phyloP scores from a whole-genome alignment of 2,113 vertebrate species.

The Hemibates koningsi region DNA sequence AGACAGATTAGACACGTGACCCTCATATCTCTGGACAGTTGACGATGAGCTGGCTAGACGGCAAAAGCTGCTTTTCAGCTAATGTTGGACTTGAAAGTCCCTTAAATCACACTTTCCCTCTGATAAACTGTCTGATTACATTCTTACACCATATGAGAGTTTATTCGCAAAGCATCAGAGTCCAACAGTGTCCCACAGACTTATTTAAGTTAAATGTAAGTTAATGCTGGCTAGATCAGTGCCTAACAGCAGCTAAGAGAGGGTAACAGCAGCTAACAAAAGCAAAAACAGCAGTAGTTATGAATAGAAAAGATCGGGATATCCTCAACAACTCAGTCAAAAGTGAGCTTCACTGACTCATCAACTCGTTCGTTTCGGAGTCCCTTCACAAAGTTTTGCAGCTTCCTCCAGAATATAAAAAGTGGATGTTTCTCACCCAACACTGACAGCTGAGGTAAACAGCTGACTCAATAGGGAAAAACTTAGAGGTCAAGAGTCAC shows the following conservation, averaged over 20 bases:
- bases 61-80: background rate
- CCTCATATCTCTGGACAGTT: background rate
- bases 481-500: background rate
- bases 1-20: background rate
- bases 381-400: background rate
- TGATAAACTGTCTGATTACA: background rate
- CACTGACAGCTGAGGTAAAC: background rate
- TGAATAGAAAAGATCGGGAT: background rate
- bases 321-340: background rate
- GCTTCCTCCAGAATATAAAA: background rate
- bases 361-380: background rate
- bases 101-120: background rate
- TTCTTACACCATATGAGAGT: background rate
- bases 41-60: background rate
- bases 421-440: background rate
- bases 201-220: background rate
- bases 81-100: background rate
- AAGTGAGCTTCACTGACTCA: background rate
- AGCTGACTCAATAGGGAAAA: accelerated
- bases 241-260: background rate
- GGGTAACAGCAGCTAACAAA: background rate
- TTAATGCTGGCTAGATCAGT: background rate
- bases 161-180: accelerated
- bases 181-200: background rate
- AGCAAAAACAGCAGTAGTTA: background rate